These are phyloP conservation scores for Anorthoa munda DNA, from an alignment of 2,888 invertebrate genomes.

Conservation along the genomic window DNA sequence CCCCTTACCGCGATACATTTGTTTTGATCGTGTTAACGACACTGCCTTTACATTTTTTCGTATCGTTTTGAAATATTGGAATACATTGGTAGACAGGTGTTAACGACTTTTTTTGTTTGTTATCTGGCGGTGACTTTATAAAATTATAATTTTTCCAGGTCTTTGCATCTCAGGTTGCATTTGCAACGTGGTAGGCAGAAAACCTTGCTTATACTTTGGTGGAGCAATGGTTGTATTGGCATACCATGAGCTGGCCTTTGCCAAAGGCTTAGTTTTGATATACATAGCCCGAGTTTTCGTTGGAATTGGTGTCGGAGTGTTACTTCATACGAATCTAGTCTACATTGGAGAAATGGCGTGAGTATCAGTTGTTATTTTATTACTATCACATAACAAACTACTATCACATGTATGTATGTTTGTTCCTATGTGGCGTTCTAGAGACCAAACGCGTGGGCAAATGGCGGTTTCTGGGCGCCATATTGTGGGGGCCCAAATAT, in stretches of 20 bases:
- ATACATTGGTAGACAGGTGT: no score
- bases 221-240: slow-evolving; percentile 56
- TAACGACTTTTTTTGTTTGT: no score
- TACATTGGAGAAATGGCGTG: slow-evolving; percentile 52
- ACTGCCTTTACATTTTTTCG: no score
- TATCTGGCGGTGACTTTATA: no score
- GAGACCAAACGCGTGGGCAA: no score
- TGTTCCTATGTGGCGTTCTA: no score
- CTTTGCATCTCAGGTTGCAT: slow-evolving; percentile 71
- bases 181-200: slow-evolving; percentile 68
- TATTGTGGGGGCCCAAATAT: no score
- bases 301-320: slow-evolving; percentile 25
- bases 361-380: slow-evolving; percentile 25
- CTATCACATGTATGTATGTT: no score
- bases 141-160: slow-evolving; percentile 60
- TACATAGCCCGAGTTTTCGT: slow-evolving; percentile 56
- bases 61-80: no score
- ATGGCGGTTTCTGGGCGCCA: no score
- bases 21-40: no score
- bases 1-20: no score
- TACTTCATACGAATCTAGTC: slow-evolving; percentile 43
- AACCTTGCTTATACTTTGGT: slow-evolving; percentile 52
- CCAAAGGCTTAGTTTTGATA: slow-evolving; percentile 65
- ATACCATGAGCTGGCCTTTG: slow-evolving; percentile 64
- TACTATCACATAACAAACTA: not conserved